Evolutionary conservation across 2,888 invertebrate species (phyloP), one percentile per base, ranked within the genome.

Genomic region (Heliconius sara): DNA sequence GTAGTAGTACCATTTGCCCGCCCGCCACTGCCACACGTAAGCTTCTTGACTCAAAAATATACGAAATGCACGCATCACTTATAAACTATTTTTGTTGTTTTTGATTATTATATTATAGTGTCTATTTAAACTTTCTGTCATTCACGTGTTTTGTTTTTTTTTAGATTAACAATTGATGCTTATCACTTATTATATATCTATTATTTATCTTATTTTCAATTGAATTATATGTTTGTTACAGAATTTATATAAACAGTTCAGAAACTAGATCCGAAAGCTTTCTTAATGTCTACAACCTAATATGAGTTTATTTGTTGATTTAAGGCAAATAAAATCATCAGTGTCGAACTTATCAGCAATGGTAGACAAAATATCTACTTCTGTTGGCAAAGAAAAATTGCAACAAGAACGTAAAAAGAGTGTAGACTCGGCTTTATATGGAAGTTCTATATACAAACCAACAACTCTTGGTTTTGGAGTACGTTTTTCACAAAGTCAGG

Each of bases 281-380:
- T 84, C 82, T 82, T 72, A 80, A 81, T 74, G 68, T 80, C 79
- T 73, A 70, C 34, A 72, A 76, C 66, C 79, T 84, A 91, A 82
- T 84, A 95, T 95, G 95, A 95, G 95, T 88, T 91, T 95, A 88
- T 95, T 94, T 86, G 95, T 95, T 83, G 95, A 95, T 88, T 91
- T 95, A 87, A 91, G 95, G 82, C 94, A 94, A 84, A 94, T 95
- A 84, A 95, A 94, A 85, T 91, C 95, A 80, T 95, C 95, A 79
- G 95, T 95, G 85, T 91, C 92, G 84, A 95, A 94, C 82, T 89
- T 95, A 34, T 95, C 95, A 5, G 93, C 94, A 82, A 95, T 95
- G 95, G 95, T 95, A 68, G 95, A 95, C 84, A 94, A 93, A 85
- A 92, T 95, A 88, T 93, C 95, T 73, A 89, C 91, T 27, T 87